A percentile compares a stretch with the other conserved stretches of the same genome.
Conservation (phyloP, 1,140 invertebrate genomes). For the Ceratina australensis region DNA sequence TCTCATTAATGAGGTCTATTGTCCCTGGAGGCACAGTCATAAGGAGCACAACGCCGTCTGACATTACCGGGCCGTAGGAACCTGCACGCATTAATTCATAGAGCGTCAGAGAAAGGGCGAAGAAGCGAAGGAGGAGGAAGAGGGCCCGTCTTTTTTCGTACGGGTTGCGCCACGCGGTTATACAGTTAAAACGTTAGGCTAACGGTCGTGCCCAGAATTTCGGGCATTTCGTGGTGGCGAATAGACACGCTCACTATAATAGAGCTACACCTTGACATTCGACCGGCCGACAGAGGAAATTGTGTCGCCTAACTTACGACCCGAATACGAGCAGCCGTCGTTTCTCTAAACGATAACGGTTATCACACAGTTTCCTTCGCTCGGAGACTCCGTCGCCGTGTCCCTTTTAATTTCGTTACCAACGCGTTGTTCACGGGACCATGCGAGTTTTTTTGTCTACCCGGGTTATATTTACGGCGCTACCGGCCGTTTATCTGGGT, state of each 20-base stretch:
- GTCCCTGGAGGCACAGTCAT: no score
- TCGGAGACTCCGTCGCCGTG: background rate
- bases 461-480: conserved; percentile 22
- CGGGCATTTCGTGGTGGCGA: conserved; percentile 48
- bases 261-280: conserved; percentile 57
- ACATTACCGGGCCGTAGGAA: no score
- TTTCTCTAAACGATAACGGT: no score
- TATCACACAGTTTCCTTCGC: no score
- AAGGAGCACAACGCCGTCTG: no score
- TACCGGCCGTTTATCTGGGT: conserved; percentile 59
- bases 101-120: no score
- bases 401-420: background rate
- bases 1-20: no score
- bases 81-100: no score
- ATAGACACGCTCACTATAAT: conserved; percentile 34
- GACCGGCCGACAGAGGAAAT: conserved; percentile 55
- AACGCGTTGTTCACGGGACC: background rate
- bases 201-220: conserved; percentile 67
- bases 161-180: conserved; percentile 52
- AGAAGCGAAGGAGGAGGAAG: background rate
- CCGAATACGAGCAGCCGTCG: background rate
- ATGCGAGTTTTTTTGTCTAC: conserved; percentile 1
- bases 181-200: conserved; percentile 67
- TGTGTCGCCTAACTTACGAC: conserved; percentile 35
- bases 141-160: conserved; percentile 23